phyloP scores from a whole-genome alignment of 2,113 vertebrate genomes.

The Cinclus mexicanus region DNA sequence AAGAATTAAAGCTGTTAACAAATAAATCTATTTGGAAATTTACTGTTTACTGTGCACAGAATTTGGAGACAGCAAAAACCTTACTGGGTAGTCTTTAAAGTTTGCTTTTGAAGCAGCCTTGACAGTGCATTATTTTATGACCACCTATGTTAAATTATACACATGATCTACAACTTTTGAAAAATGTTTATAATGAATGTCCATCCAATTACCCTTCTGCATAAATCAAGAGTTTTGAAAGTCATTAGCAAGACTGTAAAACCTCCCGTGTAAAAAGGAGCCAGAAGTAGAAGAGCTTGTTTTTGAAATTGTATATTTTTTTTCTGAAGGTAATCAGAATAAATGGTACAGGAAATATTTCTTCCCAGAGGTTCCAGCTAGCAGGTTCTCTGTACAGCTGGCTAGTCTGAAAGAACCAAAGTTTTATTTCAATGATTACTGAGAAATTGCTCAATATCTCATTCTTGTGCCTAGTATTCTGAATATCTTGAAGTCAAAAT shows the following conservation, averaged over 20 bases:
- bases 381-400: not conserved
- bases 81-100: not conserved
- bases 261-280: not conserved
- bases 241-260: not conserved
- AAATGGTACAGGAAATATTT: not conserved
- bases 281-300: not conserved
- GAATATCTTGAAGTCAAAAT: not conserved
- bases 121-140: not conserved
- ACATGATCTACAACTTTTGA: not conserved
- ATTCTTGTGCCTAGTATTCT: not conserved
- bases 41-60: not conserved
- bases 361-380: not conserved
- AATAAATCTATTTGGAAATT: not conserved
- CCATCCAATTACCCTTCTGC: not conserved
- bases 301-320: not conserved
- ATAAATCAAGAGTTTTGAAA: not conserved
- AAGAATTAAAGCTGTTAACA: not conserved
- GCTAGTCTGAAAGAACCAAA: not conserved
- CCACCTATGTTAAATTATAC: not conserved
- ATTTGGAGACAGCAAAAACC: not conserved
- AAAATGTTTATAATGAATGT: not conserved
- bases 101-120: not conserved
- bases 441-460: not conserved
- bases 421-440: not conserved
- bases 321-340: not conserved